Evolutionary conservation across 2,888 invertebrate species (phyloP).

Genomic region (Andrena bucephala): DNA sequence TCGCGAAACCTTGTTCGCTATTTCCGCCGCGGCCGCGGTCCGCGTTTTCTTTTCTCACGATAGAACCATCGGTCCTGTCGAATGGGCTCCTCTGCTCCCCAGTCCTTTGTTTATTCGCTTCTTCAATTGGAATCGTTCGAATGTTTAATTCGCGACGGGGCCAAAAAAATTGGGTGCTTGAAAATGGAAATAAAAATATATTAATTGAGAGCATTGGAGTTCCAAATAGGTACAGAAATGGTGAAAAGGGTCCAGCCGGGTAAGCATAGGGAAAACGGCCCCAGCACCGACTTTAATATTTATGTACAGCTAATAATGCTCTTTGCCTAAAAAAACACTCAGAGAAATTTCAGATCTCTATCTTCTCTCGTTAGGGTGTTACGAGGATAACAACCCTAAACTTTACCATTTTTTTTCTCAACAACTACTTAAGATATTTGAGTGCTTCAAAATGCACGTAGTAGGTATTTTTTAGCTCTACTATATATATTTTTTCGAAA

Average conservation of each 20-base stretch:
- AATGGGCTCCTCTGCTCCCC: slow-evolving; percentile 5
- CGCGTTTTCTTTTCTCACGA: slow-evolving; percentile 12
- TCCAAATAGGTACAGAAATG: neutral
- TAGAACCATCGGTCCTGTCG: slow-evolving; percentile 35
- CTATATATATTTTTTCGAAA: no score
- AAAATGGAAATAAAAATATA: slow-evolving; percentile 33
- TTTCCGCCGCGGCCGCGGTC: slow-evolving; percentile 10
- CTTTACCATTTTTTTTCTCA: no score
- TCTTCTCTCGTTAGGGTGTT: no score
- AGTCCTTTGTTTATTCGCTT: slow-evolving; percentile 19
- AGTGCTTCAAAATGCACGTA: no score
- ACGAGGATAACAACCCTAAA: no score
- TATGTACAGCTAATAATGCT: no score
- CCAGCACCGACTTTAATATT: no score
- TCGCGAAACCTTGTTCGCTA: slow-evolving; percentile 10
- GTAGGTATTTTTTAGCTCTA: no score
- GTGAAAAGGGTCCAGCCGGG: slow-evolving; percentile 8
- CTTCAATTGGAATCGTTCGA: slow-evolving; percentile 10
- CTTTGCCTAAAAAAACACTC: no score
- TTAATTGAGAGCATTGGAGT: slow-evolving; percentile 14
- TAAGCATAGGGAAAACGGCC: no score
- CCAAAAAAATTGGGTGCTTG: slow-evolving; percentile 13
- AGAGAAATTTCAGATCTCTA: no score
- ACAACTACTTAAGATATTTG: no score
- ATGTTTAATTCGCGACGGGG: slow-evolving; percentile 32